Conservation (phyloP, 2,113 vertebrate species). For the Ginglymostoma cirratum region DNA sequence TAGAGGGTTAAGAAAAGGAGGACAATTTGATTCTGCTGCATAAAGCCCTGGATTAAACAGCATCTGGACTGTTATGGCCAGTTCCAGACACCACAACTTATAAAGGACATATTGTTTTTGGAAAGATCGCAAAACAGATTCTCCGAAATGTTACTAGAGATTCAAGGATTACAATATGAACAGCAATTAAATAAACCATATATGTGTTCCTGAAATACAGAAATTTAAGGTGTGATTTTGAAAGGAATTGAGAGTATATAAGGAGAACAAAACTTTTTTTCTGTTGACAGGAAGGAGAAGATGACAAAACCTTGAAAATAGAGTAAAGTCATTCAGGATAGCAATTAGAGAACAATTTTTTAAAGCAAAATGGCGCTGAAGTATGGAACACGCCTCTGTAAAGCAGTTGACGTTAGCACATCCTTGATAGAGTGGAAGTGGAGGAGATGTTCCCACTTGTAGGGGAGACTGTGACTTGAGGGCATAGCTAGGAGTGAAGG, state of each 20-base stretch:
- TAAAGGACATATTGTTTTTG: not conserved
- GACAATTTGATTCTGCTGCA: not conserved
- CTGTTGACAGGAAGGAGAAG: not conserved
- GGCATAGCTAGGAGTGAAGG: too few relatives aligned
- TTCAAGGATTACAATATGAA: not conserved
- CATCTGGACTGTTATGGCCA: not conserved
- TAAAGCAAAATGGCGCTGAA: not conserved
- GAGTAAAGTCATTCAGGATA: not conserved
- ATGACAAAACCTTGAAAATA: not conserved
- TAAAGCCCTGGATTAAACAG: not conserved
- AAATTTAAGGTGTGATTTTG: not conserved
- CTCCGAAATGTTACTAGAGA: not conserved
- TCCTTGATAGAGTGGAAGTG: too few relatives aligned
- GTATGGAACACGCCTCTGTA: not conserved
- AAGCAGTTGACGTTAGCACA: not conserved
- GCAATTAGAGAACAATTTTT: not conserved
- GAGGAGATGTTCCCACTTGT: too few relatives aligned
- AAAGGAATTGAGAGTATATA: not conserved
- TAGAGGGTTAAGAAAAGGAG: not conserved
- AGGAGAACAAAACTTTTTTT: not conserved
- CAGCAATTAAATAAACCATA: not conserved
- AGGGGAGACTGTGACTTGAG: too few relatives aligned
- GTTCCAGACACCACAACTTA: not conserved
- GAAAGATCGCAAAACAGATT: not conserved
- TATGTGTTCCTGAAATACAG: not conserved